phyloP scores from a whole-genome alignment of 2,888 invertebrate species.

The Petrophora chlorosata region DNA sequence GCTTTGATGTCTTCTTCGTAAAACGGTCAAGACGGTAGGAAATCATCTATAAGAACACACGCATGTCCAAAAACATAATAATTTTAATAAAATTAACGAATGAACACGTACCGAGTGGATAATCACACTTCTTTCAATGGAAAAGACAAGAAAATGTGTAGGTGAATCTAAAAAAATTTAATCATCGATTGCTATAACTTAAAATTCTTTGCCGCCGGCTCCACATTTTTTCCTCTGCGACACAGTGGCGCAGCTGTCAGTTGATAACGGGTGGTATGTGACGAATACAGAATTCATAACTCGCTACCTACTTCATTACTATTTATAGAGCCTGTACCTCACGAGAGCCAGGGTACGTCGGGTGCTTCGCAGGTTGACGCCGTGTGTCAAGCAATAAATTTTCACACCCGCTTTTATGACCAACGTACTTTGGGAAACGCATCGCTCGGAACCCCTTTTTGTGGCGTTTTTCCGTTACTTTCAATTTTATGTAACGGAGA shows the following conservation, averaged over 20 bases:
- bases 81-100: too few species aligned
- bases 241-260: neutral
- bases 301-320: constrained; percentile 17
- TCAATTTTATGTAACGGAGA: constrained; percentile 2
- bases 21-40: too few species aligned
- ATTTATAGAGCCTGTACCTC: constrained; percentile 20
- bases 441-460: constrained; percentile 10
- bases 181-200: too few species aligned
- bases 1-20: too few species aligned
- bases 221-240: too few species aligned
- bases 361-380: constrained; percentile 19
- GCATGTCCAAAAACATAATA: too few species aligned
- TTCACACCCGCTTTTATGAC: constrained; percentile 21
- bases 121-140: too few species aligned
- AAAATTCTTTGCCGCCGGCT: too few species aligned
- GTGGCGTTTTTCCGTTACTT: constrained; percentile 7
- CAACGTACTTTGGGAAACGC: constrained; percentile 20
- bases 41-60: too few species aligned
- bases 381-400: constrained; percentile 21
- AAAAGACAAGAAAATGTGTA: too few species aligned
- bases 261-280: constrained; percentile 7
- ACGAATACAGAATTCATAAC: constrained; percentile 24
- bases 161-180: too few species aligned
- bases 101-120: too few species aligned
- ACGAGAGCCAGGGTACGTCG: constrained; percentile 12